Conservation (phyloP, 2,113 vertebrate genomes). For the Atrichornis clamosus region DNA sequence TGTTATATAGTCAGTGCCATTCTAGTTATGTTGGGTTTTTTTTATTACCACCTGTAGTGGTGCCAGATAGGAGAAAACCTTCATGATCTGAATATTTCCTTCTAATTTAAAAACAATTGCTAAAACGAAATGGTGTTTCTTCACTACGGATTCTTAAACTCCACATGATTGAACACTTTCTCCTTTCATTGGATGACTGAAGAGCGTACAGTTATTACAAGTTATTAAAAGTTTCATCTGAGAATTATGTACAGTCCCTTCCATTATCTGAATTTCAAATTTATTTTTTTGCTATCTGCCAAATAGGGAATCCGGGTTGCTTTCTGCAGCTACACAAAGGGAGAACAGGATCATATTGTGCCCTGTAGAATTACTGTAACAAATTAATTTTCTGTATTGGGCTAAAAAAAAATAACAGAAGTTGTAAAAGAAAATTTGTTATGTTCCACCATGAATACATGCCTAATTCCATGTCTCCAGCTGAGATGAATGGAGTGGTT, state of each 20-base stretch:
- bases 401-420: not conserved
- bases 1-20: not conserved
- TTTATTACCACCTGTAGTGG: not conserved
- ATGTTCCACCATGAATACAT: not conserved
- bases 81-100: not conserved
- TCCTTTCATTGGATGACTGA: not conserved
- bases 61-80: not conserved
- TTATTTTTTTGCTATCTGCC: not conserved
- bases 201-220: not conserved
- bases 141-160: not conserved
- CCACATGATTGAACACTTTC: not conserved
- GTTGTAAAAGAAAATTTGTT: not conserved
- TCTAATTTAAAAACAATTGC: not conserved
- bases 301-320: accelerated
- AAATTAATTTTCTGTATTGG: not conserved
- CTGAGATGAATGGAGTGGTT: not conserved
- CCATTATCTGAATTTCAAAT: not conserved
- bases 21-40: not conserved
- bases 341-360: not conserved
- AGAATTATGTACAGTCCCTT: not conserved
- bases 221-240: not conserved
- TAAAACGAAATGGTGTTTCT: not conserved
- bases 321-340: not conserved
- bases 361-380: not conserved
- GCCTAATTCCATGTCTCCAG: not conserved